phyloP scores from a whole-genome alignment of 2,113 vertebrate species.

The Nibea coibor region DNA sequence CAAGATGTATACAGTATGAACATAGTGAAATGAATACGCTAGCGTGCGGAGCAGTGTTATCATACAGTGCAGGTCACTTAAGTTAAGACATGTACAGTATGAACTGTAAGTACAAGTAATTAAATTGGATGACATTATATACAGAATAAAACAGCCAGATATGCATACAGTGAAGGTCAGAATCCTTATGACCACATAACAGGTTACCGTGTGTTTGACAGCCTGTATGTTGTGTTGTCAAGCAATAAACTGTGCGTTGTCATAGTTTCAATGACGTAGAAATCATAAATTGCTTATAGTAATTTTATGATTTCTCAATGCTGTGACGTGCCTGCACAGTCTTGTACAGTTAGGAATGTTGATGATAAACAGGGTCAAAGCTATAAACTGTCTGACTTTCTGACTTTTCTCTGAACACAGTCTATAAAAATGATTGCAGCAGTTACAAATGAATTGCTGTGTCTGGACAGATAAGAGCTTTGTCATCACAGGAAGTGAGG shows the following conservation, averaged over 20 bases:
- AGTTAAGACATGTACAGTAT: too few species aligned
- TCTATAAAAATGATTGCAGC: conserved; percentile 25
- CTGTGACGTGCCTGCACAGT: background rate
- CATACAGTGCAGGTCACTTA: too few species aligned
- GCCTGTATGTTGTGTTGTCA: background rate
- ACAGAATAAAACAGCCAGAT: too few species aligned
- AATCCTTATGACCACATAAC: background rate
- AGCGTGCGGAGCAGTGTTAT: too few species aligned
- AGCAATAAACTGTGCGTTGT: conserved; percentile 9
- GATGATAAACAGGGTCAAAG: background rate
- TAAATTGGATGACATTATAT: too few species aligned
- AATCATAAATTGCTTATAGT: background rate
- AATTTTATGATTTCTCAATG: background rate
- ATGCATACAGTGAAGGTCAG: too few species aligned
- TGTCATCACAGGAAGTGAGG: conserved; percentile 26
- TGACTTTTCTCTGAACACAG: background rate
- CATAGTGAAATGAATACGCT: too few species aligned
- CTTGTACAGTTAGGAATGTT: background rate
- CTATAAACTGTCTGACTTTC: conserved; percentile 40
- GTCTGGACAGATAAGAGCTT: conserved; percentile 37
- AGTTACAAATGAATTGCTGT: background rate
- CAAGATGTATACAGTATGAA: too few species aligned
- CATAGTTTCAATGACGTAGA: conserved; percentile 2
- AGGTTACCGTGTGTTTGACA: background rate
- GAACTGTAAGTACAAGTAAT: too few species aligned